Evolutionary conservation across 2,113 vertebrate species (phyloP).

Genomic region (Electrona antarctica): DNA sequence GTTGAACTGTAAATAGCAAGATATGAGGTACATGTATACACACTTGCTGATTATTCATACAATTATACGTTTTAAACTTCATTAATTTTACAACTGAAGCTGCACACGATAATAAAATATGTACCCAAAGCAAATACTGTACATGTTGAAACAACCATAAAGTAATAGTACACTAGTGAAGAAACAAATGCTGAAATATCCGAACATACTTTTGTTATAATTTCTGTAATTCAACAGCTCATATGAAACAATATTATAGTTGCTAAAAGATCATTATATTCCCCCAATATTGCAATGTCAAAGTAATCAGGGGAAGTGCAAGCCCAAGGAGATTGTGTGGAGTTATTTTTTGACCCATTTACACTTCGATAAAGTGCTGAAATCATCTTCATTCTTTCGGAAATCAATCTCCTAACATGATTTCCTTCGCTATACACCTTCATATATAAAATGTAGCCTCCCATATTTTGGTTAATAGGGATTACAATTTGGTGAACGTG

Average conservation of each 20-base stretch:
- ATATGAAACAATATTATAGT: constrained; percentile 44
- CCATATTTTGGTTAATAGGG: constrained; percentile 54
- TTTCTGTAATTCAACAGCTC: constrained; percentile 51
- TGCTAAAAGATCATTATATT: constrained; percentile 11
- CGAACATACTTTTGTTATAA: constrained; percentile 45
- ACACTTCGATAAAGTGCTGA: constrained; percentile 81
- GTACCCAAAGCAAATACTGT: constrained; percentile 91
- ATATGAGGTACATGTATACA: constrained; percentile 91
- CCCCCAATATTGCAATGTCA: constrained; percentile 17
- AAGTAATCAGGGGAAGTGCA: constrained; percentile 12
- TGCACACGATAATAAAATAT: constrained; percentile 82
- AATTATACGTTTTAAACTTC: constrained; percentile 78
- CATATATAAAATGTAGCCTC: constrained; percentile 80
- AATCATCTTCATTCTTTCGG: constrained; percentile 75
- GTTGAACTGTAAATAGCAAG: constrained; percentile 92
- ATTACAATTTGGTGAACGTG: constrained; percentile 45
- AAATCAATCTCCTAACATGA: constrained; percentile 52
- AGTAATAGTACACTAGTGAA: constrained; percentile 83
- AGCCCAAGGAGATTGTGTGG: constrained; percentile 45
- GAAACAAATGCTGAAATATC: constrained; percentile 68
- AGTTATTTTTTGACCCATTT: constrained; percentile 54
- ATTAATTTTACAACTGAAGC: constrained; percentile 77
- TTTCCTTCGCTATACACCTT: constrained; percentile 69
- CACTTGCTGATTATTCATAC: constrained; percentile 93
- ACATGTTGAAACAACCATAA: constrained; percentile 90